phyloP scores from a whole-genome alignment of 64 coral and sea anemone species.

The Stichodactyla mertensii region DNA sequence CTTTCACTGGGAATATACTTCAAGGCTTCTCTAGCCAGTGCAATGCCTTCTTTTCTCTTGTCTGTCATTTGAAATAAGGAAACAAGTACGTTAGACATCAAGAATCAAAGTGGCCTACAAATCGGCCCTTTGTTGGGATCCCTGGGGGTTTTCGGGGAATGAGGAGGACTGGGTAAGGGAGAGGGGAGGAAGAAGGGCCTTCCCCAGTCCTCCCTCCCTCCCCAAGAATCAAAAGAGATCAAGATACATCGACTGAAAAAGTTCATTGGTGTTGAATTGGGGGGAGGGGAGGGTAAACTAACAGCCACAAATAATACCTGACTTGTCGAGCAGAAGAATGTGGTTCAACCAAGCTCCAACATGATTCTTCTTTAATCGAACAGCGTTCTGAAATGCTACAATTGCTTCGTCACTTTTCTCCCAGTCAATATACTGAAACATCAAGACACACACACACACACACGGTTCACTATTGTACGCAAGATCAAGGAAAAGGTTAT shows the following conservation, averaged over 20 bases:
- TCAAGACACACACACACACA: neutral
- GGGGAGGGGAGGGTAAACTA: neutral
- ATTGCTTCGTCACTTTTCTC: slow-evolving; percentile 46
- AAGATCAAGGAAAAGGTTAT: no score
- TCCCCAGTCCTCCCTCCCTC: no score
- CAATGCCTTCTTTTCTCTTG: slow-evolving; percentile 60
- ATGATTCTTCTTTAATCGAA: slow-evolving; percentile 68
- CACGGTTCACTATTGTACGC: no score
- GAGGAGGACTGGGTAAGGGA: no score
- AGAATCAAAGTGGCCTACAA: no score
- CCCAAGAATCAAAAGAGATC: no score
- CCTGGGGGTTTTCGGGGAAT: neutral
- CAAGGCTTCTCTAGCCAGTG: slow-evolving; percentile 43
- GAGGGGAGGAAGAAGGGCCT: no score
- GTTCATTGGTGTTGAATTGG: no score
- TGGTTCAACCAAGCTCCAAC: slow-evolving; percentile 90
- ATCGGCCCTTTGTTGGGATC: neutral
- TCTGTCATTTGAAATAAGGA: slow-evolving; percentile 17
- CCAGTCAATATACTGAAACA: slow-evolving; percentile 71
- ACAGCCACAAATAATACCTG: slow-evolving; percentile 36
- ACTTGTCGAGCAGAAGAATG: slow-evolving; percentile 73
- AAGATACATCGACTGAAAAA: no score
- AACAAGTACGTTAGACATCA: neutral
- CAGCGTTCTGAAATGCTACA: slow-evolving; percentile 58
- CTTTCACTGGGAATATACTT: slow-evolving; percentile 60